These are phyloP conservation scores for Thyatira batis DNA, from an alignment of 2,888 invertebrate genomes.

Conservation along the genomic window DNA sequence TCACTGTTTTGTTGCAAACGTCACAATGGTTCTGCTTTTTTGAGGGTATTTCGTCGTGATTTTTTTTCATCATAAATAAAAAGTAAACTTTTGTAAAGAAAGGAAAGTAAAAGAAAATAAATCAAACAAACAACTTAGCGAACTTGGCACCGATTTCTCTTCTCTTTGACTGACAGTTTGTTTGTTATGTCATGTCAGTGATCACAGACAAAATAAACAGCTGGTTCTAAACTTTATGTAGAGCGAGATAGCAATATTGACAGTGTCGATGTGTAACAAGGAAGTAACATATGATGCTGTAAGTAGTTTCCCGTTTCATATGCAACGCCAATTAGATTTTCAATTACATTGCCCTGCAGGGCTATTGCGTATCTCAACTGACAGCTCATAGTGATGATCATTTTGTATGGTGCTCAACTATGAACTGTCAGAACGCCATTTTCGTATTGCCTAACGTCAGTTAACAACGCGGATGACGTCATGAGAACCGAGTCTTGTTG, in stretches of 20 bases:
- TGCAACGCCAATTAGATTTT: background rate
- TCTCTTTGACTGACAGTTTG: too few relatives aligned
- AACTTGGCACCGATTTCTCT: background rate
- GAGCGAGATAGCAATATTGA: background rate
- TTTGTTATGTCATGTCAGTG: background rate
- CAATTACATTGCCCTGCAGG: too few relatives aligned
- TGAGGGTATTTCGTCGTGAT: constrained; percentile 19
- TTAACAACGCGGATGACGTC: too few relatives aligned
- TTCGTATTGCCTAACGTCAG: too few relatives aligned
- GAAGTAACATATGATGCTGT: background rate
- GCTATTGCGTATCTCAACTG: too few relatives aligned
- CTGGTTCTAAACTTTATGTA: background rate
- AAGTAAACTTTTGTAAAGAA: constrained; percentile 8
- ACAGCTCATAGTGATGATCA: too few relatives aligned
- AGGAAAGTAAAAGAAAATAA: constrained; percentile 11
- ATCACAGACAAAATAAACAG: background rate
- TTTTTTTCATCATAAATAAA: constrained; percentile 22
- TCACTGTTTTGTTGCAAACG: constrained; percentile 45
- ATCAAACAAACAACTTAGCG: constrained; percentile 8
- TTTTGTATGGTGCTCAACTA: too few relatives aligned
- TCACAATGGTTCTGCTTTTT: constrained; percentile 36
- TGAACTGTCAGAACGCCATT: too few relatives aligned
- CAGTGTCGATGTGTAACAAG: background rate
- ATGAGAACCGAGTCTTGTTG: too few relatives aligned
- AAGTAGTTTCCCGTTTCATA: background rate